phyloP scores from a whole-genome alignment of 2,113 vertebrate species.

The Ailuropoda melanoleuca region DNA sequence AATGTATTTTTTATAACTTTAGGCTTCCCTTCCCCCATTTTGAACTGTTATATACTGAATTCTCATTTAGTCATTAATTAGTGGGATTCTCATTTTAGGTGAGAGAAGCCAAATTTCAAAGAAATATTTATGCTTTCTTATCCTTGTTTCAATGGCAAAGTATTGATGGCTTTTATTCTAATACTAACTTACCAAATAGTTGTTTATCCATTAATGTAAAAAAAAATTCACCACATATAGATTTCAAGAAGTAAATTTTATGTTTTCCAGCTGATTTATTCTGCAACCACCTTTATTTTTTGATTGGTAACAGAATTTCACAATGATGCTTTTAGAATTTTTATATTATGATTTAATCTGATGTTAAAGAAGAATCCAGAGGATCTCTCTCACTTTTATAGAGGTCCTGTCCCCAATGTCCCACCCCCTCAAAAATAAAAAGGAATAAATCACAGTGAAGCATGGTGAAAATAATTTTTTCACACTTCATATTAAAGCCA shows the following conservation, averaged over 20 bases:
- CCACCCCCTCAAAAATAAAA: neutral
- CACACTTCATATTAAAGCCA: neutral
- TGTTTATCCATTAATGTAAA: neutral
- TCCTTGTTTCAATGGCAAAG: neutral
- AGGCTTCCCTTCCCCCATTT: neutral
- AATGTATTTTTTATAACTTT: slow-evolving; percentile 28
- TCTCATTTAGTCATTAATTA: slow-evolving; percentile 3
- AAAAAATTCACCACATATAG: neutral
- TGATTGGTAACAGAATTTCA: neutral
- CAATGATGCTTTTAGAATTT: neutral
- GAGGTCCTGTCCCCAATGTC: neutral
- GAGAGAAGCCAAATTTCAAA: neutral
- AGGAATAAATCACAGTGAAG: neutral
- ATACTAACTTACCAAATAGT: neutral
- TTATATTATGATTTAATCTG: neutral
- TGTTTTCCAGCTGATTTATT: neutral
- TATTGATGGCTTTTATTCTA: neutral
- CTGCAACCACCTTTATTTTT: neutral
- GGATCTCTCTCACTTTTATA: neutral
- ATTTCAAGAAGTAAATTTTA: neutral
- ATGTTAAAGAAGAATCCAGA: neutral
- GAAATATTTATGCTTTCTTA: neutral
- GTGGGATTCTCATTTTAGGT: neutral
- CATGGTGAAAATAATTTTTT: neutral
- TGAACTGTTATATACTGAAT: neutral